Base-by-base conservation (phyloP, 2,113 vertebrate genomes). In the Rattus rattus region DNA sequence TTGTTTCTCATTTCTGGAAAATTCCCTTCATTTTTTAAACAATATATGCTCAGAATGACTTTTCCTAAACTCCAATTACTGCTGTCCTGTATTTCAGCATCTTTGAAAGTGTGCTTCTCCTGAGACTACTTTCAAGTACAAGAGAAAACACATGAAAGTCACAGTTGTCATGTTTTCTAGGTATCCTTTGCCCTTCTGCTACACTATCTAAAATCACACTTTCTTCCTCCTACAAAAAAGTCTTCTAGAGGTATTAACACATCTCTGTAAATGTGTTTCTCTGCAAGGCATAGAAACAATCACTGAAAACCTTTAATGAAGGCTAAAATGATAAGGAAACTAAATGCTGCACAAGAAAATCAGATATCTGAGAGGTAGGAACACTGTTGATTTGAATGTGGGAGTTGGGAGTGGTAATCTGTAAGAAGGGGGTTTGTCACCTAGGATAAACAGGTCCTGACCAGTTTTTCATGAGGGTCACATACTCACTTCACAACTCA, bases 171-270 rank as follows among this genome's bases (percentile, higher is more conserved):
- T 79, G 72, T 59, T 63, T 85, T 33, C 73, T 26, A 16, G 49
- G 39, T 19, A 65, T 76, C 54, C 4, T 1, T 83, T 88, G n/a
- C 79, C 43, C 17, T 26, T 33, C 12, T n/a, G 47, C 73, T 36
- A 33, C 85, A 75, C n/a, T 87, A 17, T 19, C 80, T 11, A 67
- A 85, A 13, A 22, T 85, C 20, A 88, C 47, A 39, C 56, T 3
- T n/a, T 36, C 52, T 91, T 92, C 86, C 67, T 94, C 49, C 30
- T 73, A 10, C 69, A 63, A 83, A 28, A 94, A 84, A 92, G 14
- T 0, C 14, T 85, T 79, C 49, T 49, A 67, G 84, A 67, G 65
- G 39, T 56, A 39, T 89, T 88, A 69, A 59, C 5, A 73, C 13
- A 96, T 3, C 16, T 47, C 33, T 94, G 43, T 70, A 84, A 56